Percentiles rank a stretch among this genome's conserved stretches.
These are phyloP conservation scores for Scaptomyza pallida DNA, from an alignment of 1,140 invertebrate species.

Conservation along the genomic window DNA sequence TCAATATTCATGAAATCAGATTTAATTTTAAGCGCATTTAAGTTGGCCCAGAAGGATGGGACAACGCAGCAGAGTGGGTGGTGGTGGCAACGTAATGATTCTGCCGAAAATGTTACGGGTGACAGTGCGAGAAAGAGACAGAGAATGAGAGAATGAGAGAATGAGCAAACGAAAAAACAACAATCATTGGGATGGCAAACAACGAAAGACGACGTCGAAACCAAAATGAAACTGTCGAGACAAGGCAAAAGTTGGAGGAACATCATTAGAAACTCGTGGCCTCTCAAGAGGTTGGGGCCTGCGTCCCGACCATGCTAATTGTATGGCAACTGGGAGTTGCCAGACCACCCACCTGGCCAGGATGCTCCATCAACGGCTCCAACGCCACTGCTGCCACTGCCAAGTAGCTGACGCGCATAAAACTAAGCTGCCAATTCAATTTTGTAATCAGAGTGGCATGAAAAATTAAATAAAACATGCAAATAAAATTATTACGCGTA, in stretches of 20 bases:
- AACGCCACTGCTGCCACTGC: neutral
- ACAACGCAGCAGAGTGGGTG: neutral
- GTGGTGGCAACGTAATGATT: conserved; percentile 56
- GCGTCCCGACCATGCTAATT: conserved; percentile 65
- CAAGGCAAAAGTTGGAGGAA: conserved; percentile 67
- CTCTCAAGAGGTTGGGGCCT: conserved; percentile 9
- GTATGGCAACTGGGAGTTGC: conserved; percentile 66
- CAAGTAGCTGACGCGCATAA: conserved; percentile 66
- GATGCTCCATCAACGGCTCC: neutral
- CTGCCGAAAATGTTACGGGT: conserved; percentile 60
- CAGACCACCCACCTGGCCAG: neutral
- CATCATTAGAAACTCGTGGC: conserved; percentile 72
- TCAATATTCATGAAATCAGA: conserved; percentile 83
- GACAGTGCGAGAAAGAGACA: conserved; percentile 46
- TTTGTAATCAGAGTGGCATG: conserved; percentile 81
- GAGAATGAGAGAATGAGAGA: conserved; percentile 7
- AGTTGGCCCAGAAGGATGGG: conserved; percentile 49
- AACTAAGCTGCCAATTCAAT: conserved; percentile 82
- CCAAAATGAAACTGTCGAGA: conserved; percentile 77
- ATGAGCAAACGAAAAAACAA: conserved; percentile 51
- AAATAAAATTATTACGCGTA: conserved; percentile 82
- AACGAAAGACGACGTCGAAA: conserved; percentile 67
- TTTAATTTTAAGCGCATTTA: conserved; percentile 83
- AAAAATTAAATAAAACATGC: conserved; percentile 83
- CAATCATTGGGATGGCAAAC: conserved; percentile 52